Conservation (phyloP, 2,113 vertebrate genomes). For the Pelvicachromis taeniatus region DNA sequence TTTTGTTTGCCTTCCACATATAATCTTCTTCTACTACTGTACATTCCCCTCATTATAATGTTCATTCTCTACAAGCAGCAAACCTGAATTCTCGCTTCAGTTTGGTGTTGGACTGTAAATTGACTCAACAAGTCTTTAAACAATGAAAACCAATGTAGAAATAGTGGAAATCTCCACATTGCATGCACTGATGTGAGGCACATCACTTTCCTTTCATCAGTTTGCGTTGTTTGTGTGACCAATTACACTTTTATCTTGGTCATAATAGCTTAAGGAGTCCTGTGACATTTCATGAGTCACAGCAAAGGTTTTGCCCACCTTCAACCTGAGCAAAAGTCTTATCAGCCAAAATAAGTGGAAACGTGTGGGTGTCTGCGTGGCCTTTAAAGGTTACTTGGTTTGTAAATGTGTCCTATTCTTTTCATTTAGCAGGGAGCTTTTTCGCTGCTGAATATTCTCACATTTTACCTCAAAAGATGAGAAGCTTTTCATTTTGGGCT, state of each 20-base stretch:
- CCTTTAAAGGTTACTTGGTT: constrained; percentile 16
- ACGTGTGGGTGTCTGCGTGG: background rate
- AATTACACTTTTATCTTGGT: background rate
- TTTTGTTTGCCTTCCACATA: background rate
- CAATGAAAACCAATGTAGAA: background rate
- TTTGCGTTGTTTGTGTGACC: background rate
- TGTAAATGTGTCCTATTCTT: background rate
- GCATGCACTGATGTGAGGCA: background rate
- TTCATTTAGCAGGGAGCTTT: background rate
- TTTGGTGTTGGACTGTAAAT: background rate
- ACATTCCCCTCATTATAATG: background rate
- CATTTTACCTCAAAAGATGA: background rate
- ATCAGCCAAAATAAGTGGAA: background rate
- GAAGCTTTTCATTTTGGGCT: background rate
- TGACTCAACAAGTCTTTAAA: background rate
- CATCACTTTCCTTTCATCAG: background rate
- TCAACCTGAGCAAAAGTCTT: background rate
- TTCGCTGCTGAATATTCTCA: background rate
- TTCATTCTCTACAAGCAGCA: background rate
- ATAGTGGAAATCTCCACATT: background rate
- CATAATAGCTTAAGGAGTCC: background rate
- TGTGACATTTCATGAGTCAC: background rate
- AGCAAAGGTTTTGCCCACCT: background rate
- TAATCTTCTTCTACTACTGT: background rate
- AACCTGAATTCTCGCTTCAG: background rate